phyloP scores from a whole-genome alignment of 2,888 invertebrate genomes.

The Xylota segnis region DNA sequence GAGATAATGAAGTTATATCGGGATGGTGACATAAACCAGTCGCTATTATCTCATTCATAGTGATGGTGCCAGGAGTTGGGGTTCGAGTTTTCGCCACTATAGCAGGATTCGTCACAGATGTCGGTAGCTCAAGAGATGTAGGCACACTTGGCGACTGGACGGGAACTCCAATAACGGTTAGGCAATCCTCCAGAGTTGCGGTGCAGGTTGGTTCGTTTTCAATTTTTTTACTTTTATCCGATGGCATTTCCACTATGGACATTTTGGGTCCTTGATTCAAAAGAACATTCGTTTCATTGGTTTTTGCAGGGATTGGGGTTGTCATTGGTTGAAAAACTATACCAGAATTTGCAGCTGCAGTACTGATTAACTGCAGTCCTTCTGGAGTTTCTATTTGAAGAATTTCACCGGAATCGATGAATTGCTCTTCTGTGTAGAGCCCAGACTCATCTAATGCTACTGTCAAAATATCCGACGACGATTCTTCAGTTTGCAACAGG shows the following conservation, averaged over 20 bases:
- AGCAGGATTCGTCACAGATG: constrained; percentile 91
- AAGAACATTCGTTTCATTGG: constrained; percentile 90
- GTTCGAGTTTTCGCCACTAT: constrained; percentile 86
- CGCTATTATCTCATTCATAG: constrained; percentile 74
- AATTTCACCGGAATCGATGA: constrained; percentile 51
- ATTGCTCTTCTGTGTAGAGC: constrained; percentile 62
- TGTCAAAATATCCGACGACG: constrained; percentile 40
- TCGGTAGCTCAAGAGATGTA: constrained; percentile 90
- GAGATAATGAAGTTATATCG: constrained; percentile 62
- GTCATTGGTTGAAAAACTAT: constrained; percentile 80
- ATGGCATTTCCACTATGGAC: constrained; percentile 91
- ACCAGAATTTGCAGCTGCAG: constrained; percentile 52
- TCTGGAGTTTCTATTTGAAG: constrained; percentile 67
- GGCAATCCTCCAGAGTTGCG: constrained; percentile 85
- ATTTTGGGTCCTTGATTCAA: constrained; percentile 92
- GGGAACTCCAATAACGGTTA: constrained; percentile 87
- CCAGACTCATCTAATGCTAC: constrained; percentile 62
- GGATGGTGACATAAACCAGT: constrained; percentile 70
- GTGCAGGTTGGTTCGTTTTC: constrained; percentile 38
- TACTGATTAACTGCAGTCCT: constrained; percentile 56
- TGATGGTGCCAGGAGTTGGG: constrained; percentile 78
- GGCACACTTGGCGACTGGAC: constrained; percentile 86
- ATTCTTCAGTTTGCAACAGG: constrained; percentile 39
- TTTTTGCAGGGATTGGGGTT: constrained; percentile 84
- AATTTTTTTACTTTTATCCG: constrained; percentile 81